These are phyloP conservation scores for Patella ulyssiponensis DNA, from an alignment of 2,888 invertebrate species.

Conservation along the genomic window DNA sequence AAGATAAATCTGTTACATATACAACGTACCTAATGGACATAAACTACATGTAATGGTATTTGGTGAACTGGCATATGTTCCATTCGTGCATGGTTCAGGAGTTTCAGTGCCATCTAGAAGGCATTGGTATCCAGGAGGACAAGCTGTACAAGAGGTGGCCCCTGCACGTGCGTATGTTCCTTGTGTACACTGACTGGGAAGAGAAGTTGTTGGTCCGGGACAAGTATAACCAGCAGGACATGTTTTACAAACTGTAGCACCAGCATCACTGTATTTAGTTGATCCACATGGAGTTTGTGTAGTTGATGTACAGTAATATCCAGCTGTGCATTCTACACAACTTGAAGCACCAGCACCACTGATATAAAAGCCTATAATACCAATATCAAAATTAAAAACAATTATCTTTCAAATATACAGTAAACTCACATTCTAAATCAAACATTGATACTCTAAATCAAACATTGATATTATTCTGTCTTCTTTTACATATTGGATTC, in stretches of 20 bases:
- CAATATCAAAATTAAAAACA: neutral
- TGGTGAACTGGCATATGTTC: neutral
- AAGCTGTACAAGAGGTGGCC: conserved; percentile 48
- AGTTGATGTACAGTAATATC: conserved; percentile 41
- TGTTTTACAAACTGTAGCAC: neutral
- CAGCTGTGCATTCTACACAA: conserved; percentile 56
- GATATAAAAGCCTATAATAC: conserved; percentile 42
- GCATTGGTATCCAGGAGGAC: conserved; percentile 61
- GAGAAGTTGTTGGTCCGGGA: conserved; percentile 17
- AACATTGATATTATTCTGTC: no score
- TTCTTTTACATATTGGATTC: no score
- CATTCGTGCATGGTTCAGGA: conserved; percentile 1
- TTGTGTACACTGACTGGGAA: conserved; percentile 28
- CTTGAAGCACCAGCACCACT: conserved; percentile 41
- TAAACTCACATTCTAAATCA: neutral
- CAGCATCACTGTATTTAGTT: conserved; percentile 5
- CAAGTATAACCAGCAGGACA: conserved; percentile 31
- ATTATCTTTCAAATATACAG: neutral
- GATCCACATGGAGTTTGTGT: conserved; percentile 16
- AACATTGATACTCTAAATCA: no score
- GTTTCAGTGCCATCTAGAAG: conserved; percentile 19
- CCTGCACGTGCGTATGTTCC: conserved; percentile 41
- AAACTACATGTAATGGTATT: neutral
- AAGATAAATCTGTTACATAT: no score
- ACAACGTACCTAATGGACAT: neutral